A percentile compares a stretch with the other conserved stretches of the same genome.
Evolutionary conservation across 1,140 invertebrate genomes (phyloP).

Genomic region (Zaprionus lachaisei): DNA sequence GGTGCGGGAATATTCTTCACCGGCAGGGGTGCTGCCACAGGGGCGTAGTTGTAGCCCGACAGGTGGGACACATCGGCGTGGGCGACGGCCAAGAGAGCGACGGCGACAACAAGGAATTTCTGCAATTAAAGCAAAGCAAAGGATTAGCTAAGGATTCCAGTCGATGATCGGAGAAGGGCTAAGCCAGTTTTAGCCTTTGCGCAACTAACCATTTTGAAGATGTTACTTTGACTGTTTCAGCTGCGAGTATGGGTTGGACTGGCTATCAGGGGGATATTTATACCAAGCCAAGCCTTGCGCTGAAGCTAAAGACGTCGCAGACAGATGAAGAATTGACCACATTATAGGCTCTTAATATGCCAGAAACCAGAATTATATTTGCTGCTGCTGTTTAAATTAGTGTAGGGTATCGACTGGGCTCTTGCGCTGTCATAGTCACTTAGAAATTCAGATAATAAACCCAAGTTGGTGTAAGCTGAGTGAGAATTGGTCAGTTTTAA

Average conservation of each 20-base stretch:
- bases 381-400: constrained; percentile 40
- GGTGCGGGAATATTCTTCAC: constrained; percentile 39
- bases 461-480: not conserved
- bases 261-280: constrained; percentile 54
- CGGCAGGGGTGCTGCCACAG: constrained; percentile 48
- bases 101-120: constrained; percentile 71
- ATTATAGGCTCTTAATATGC: constrained; percentile 75
- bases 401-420: constrained; percentile 39
- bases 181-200: not conserved
- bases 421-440: not conserved
- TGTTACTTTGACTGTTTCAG: constrained; percentile 63
- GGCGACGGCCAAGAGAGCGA: constrained; percentile 73
- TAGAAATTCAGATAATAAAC: not conserved
- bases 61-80: constrained; percentile 79
- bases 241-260: constrained; percentile 52
- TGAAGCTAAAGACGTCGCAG: constrained; percentile 23
- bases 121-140: constrained; percentile 33
- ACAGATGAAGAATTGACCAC: constrained; percentile 61
- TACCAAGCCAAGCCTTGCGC: constrained; percentile 54
- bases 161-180: not conserved
- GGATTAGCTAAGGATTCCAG: constrained; percentile 10
- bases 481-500: not conserved
- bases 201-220: constrained; percentile 63
- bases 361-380: constrained; percentile 76
- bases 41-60: constrained; percentile 74